phyloP scores from a whole-genome alignment of 2,797 vertebrate species.

The Enteromius treurensis region DNA sequence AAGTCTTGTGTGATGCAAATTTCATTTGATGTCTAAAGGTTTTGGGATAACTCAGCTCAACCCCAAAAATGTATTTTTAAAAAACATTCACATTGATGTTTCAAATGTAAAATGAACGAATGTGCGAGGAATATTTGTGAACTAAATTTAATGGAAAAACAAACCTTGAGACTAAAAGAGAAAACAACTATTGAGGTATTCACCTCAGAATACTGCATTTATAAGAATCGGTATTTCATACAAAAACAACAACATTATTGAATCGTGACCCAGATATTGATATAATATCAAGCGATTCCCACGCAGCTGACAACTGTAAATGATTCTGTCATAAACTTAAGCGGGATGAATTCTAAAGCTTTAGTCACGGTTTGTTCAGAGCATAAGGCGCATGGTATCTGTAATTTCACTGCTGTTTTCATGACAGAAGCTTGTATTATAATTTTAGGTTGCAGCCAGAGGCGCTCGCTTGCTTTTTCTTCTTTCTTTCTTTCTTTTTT shows the following conservation, averaged over 20 bases:
- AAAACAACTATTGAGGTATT: background rate
- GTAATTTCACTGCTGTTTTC: slow-evolving; percentile 31
- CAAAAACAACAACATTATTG: background rate
- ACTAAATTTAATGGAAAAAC: background rate
- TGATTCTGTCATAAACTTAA: background rate
- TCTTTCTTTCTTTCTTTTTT: background rate
- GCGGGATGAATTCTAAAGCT: background rate
- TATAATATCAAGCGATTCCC: background rate
- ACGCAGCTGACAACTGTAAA: background rate
- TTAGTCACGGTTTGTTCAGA: slow-evolving; percentile 52
- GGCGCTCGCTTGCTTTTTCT: slow-evolving; percentile 31
- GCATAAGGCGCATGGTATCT: slow-evolving; percentile 22
- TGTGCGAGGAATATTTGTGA: too few species aligned
- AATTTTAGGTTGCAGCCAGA: slow-evolving; percentile 58
- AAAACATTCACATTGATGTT: background rate
- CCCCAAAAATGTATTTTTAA: background rate
- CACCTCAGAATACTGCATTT: background rate
- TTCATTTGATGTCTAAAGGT: background rate
- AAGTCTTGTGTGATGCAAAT: background rate
- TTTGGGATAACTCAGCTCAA: background rate
- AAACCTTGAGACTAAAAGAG: background rate
- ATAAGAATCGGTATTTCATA: background rate
- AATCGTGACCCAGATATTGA: background rate
- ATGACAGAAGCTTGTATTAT: slow-evolving; percentile 56
- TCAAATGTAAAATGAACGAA: background rate